Evolutionary conservation across 2,113 vertebrate species (phyloP).

Genomic region (Coregonus clupeaformis): DNA sequence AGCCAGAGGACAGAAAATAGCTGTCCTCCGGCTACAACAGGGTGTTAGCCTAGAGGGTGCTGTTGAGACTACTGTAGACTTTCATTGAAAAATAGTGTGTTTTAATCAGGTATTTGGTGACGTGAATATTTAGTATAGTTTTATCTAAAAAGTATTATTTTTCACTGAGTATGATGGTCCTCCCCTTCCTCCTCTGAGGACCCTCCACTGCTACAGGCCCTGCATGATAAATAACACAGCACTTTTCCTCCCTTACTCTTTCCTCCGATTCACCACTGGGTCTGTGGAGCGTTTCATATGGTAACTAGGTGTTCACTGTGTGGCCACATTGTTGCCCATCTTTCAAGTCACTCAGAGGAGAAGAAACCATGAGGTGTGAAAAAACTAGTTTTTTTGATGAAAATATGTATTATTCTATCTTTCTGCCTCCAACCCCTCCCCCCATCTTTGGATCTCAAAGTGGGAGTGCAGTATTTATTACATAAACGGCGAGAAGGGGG

Average conservation of each 20-base stretch:
- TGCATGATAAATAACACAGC: slow-evolving; percentile 80
- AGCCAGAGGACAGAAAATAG: too few species aligned
- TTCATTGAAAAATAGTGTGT: too few species aligned
- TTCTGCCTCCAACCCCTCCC: slow-evolving; percentile 44
- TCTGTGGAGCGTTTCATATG: slow-evolving; percentile 78
- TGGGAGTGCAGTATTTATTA: slow-evolving; percentile 74
- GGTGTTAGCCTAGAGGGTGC: too few species aligned
- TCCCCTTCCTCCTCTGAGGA: too few species aligned
- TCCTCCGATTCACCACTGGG: slow-evolving; percentile 59
- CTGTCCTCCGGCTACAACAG: too few species aligned
- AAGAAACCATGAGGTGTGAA: slow-evolving; percentile 77
- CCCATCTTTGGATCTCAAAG: slow-evolving; percentile 43
- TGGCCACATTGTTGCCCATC: slow-evolving; percentile 76
- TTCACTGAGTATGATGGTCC: too few species aligned
- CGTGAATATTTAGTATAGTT: too few species aligned
- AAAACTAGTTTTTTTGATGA: slow-evolving; percentile 81
- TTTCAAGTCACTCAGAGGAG: slow-evolving; percentile 77
- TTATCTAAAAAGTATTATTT: too few species aligned
- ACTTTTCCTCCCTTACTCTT: slow-evolving; percentile 56
- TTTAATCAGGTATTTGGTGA: too few species aligned
- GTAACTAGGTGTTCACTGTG: slow-evolving; percentile 80
- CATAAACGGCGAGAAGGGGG: slow-evolving; percentile 65
- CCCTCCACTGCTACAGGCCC: slow-evolving; percentile 34
- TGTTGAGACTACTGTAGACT: too few species aligned
- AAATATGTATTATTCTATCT: slow-evolving; percentile 76